Evolutionary conservation across 2,888 invertebrate genomes (phyloP).

Genomic region (Lypha dubia): DNA sequence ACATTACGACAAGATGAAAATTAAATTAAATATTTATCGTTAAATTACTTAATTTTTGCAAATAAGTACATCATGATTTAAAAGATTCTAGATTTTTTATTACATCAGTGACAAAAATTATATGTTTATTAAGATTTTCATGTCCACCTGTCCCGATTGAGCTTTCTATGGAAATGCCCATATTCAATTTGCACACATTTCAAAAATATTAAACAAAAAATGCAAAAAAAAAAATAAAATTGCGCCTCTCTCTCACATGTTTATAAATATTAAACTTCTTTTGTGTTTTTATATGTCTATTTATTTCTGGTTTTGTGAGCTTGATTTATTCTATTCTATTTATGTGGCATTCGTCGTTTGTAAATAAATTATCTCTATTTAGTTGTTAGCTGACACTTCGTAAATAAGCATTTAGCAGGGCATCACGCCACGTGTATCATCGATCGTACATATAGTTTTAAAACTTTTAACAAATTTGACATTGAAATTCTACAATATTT

Average conservation of each 20-base stretch:
- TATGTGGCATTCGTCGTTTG: constrained; percentile 23
- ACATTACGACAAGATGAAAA: no score
- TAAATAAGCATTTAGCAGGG: constrained; percentile 69
- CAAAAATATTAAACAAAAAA: neutral
- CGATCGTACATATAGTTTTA: neutral
- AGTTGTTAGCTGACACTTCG: constrained; percentile 65
- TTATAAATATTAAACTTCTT: constrained; percentile 11
- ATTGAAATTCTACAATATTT: constrained; percentile 10
- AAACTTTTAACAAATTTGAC: constrained; percentile 23
- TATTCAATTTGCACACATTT: neutral
- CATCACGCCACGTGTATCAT: constrained; percentile 64
- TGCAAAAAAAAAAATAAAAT: neutral
- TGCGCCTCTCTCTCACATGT: neutral
- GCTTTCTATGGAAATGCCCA: neutral
- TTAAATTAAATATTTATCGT: no score
- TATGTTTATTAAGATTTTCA: no score
- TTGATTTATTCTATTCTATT: constrained; percentile 50
- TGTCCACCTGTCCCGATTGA: no score
- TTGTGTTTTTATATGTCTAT: constrained; percentile 14
- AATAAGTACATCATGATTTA: no score
- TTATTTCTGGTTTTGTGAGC: constrained; percentile 52
- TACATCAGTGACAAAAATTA: no score
- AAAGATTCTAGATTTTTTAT: no score
- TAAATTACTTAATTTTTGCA: no score
- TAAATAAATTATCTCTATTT: constrained; percentile 39